A percentile compares a stretch with the other conserved stretches of the same genome.
Evolutionary conservation across 1,140 invertebrate species (phyloP).

Genomic region (Rhopalosiphum padi): DNA sequence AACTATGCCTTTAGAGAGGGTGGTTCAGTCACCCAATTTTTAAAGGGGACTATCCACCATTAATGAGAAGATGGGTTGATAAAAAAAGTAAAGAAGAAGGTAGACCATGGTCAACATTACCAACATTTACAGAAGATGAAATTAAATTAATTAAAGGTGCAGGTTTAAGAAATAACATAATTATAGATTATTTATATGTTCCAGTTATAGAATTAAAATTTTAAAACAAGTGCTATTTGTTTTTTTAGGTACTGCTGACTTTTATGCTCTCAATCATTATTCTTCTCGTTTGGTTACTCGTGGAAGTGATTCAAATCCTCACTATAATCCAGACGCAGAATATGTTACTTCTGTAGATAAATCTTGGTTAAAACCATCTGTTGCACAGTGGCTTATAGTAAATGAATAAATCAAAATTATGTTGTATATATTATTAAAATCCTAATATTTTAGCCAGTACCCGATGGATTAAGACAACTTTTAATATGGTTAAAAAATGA

Average conservation of each 20-base stretch:
- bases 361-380: constrained; percentile 47
- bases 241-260: constrained; percentile 67
- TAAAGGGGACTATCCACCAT: constrained; percentile 70
- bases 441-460: constrained; percentile 59
- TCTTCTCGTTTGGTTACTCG: constrained; percentile 62
- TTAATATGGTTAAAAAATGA: constrained; percentile 67
- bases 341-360: constrained; percentile 25
- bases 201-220: background rate
- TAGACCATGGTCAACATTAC: constrained; percentile 67
- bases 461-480: constrained; percentile 64
- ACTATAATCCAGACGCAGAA: constrained; percentile 35
- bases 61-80: constrained; percentile 68
- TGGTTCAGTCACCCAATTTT: constrained; percentile 73
- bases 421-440: background rate
- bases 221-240: too few relatives aligned
- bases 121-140: constrained; percentile 70
- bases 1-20: constrained; percentile 63
- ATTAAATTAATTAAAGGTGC: constrained; percentile 67
- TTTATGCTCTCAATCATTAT: constrained; percentile 71
- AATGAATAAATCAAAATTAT: background rate
- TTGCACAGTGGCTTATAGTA: constrained; percentile 54
- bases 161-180: background rate
- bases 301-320: constrained; percentile 18
- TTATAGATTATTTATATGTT: background rate
- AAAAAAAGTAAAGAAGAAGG: constrained; percentile 69